These are phyloP conservation scores for Trichechus manatus DNA, from an alignment of 2,113 vertebrate genomes.

Conservation along the genomic window DNA sequence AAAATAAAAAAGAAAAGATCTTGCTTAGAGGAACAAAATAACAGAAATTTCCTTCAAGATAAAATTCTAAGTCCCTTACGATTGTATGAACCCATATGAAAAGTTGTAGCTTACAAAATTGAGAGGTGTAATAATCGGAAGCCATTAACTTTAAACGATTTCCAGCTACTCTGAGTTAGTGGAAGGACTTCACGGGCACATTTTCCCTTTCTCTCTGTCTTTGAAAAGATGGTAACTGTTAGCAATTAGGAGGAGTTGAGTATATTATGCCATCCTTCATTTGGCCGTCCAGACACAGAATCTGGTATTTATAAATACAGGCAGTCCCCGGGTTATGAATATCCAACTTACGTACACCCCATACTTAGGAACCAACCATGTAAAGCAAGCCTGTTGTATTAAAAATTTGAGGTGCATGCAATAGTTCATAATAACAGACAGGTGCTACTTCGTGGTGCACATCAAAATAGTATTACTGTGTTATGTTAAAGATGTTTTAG, in stretches of 20 bases:
- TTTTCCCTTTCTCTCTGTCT: background rate
- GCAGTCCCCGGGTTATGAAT: too few species aligned
- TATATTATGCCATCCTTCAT: rapidly evolving
- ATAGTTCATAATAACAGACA: too few species aligned
- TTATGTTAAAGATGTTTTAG: too few species aligned
- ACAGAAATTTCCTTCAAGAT: conserved; percentile 42
- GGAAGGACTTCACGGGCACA: background rate
- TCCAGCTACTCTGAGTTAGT: conserved; percentile 59
- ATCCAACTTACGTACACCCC: too few species aligned
- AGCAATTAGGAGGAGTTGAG: conserved; percentile 13
- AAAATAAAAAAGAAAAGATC: background rate
- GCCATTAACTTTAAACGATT: conserved; percentile 78
- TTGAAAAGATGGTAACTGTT: background rate
- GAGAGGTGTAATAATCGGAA: conserved; percentile 32
- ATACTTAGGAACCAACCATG: too few species aligned
- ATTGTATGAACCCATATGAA: background rate
- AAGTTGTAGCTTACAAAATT: conserved; percentile 58
- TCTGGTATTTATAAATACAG: rapidly evolving
- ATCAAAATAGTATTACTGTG: too few species aligned
- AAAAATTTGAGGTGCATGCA: too few species aligned
- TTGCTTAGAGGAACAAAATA: conserved; percentile 29
- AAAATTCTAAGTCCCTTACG: conserved; percentile 18
- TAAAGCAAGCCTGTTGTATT: too few species aligned
- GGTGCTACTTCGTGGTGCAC: too few species aligned
- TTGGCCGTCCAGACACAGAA: background rate